A percentile compares a stretch with the other conserved stretches of the same genome.
Conservation (phyloP, 2,113 vertebrate genomes). For the rat (Rattus norvegicus) region DNA sequence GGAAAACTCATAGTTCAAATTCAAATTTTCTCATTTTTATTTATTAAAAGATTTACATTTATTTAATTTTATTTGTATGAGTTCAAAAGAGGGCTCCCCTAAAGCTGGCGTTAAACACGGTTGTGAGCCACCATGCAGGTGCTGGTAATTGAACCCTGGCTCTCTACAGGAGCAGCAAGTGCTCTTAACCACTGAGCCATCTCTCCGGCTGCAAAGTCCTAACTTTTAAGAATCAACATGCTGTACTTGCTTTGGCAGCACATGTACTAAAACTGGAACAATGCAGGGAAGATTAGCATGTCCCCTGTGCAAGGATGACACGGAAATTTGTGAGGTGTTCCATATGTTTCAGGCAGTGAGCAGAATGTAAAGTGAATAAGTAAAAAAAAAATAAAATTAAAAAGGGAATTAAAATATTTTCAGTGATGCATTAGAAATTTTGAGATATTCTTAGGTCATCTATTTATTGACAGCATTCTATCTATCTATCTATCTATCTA, state of each 20-base stretch:
- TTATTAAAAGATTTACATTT: neutral
- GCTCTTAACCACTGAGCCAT: neutral
- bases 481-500: neutral
- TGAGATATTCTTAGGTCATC: neutral
- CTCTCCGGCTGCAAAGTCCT: neutral
- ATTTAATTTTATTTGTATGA: neutral
- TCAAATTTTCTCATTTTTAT: neutral
- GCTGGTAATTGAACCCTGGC: neutral
- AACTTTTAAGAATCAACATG: neutral
- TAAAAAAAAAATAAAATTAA: too few relatives aligned
- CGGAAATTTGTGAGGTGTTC: too few relatives aligned
- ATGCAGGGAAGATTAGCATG: too few relatives aligned
- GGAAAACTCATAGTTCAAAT: neutral
- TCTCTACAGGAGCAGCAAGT: too few relatives aligned
- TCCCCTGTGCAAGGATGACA: too few relatives aligned
- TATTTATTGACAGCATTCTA: neutral
- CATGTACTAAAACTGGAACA: too few relatives aligned
- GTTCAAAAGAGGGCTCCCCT: neutral
- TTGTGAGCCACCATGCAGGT: neutral
- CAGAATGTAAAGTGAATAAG: too few relatives aligned
- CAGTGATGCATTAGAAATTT: conserved; percentile 4
- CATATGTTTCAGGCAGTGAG: too few relatives aligned
- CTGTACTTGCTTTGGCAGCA: neutral
- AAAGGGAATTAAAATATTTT: neutral
- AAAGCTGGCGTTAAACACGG: neutral